Conservation (phyloP, 1,140 invertebrate genomes). For the Eriocheir sinensis region DNA sequence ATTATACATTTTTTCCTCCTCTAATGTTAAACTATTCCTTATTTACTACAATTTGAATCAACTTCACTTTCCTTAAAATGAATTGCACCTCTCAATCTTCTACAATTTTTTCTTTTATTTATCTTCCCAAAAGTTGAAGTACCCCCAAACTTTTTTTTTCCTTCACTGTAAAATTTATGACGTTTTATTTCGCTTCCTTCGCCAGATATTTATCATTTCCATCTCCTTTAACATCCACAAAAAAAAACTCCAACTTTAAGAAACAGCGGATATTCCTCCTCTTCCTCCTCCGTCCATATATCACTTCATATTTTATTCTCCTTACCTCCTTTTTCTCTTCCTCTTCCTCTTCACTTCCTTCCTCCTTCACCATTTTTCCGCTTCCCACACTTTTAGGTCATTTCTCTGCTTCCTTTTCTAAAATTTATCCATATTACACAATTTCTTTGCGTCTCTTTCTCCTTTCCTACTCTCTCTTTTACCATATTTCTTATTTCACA, state of each 20-base stretch:
- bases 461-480: too few species aligned
- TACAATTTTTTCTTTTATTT: neutral
- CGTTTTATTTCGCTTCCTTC: neutral
- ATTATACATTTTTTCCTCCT: too few species aligned
- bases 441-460: too few species aligned
- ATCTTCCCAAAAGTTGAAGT: neutral
- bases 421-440: too few species aligned
- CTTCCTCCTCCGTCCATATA: neutral
- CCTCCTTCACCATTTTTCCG: neutral
- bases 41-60: too few species aligned
- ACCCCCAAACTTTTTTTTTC: too few species aligned
- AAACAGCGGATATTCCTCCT: neutral
- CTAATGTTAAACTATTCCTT: too few species aligned
- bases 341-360: neutral
- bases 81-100: neutral
- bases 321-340: neutral
- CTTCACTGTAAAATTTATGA: conserved; percentile 13
- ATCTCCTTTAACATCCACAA: neutral
- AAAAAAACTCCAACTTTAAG: neutral
- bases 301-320: conserved; percentile 12
- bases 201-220: neutral
- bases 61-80: too few species aligned
- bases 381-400: too few species aligned
- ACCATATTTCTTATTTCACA: too few species aligned
- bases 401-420: too few species aligned